Conservation (phyloP, 2,797 vertebrate genomes). For the Cetoscarus ocellatus region DNA sequence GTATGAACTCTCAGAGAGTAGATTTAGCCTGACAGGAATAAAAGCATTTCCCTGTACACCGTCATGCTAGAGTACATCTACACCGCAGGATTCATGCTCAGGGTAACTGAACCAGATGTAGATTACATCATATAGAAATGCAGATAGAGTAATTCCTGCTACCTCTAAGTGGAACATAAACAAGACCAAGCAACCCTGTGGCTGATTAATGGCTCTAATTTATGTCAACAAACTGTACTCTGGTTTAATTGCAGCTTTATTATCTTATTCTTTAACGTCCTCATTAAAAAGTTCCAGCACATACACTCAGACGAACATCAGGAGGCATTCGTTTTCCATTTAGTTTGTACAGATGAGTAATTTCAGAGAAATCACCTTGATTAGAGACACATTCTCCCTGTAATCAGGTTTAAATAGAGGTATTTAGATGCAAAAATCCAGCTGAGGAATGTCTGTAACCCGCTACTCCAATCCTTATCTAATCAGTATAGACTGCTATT, state of each 20-base stretch:
- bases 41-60: neutral
- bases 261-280: neutral
- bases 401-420: slow-evolving; percentile 12
- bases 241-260: neutral
- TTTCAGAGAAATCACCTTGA: neutral
- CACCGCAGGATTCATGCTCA: neutral
- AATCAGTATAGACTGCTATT: neutral
- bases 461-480: neutral
- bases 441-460: neutral
- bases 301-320: neutral
- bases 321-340: neutral
- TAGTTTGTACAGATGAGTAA: neutral
- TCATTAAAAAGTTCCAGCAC: neutral
- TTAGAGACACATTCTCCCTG: neutral
- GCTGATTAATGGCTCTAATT: slow-evolving; percentile 16
- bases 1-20: neutral
- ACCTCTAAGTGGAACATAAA: neutral
- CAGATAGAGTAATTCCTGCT: no score
- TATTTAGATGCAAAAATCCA: neutral
- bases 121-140: slow-evolving; percentile 14
- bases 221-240: neutral
- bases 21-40: slow-evolving; percentile 14
- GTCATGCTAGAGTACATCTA: slow-evolving; percentile 8
- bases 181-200: slow-evolving; percentile 6
- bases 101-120: slow-evolving; percentile 28